These are phyloP conservation scores for Papilio helenus DNA, from an alignment of 1,140 invertebrate genomes.

Conservation along the genomic window DNA sequence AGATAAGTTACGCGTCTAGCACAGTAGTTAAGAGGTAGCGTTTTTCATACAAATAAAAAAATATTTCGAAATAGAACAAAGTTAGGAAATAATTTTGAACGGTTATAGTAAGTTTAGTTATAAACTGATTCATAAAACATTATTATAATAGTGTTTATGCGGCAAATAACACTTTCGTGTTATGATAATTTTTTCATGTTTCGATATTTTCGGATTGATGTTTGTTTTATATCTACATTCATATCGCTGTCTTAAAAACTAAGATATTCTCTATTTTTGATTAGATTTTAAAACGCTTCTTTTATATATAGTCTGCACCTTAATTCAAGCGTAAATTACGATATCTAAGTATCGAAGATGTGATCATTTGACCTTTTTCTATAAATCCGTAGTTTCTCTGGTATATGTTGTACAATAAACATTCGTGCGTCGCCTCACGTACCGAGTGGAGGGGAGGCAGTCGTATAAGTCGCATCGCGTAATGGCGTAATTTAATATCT, in stretches of 20 bases:
- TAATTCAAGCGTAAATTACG: background rate
- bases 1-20: conserved; percentile 38
- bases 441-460: background rate
- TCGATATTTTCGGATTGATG: background rate
- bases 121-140: background rate
- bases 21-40: background rate
- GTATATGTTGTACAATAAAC: conserved; percentile 8
- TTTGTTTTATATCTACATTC: background rate
- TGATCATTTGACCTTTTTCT: conserved; percentile 35
- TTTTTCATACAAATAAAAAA: background rate
- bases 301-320: background rate
- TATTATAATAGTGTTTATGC: background rate
- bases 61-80: background rate
- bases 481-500: background rate
- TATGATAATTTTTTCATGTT: background rate
- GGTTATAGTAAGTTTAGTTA: background rate
- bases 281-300: background rate
- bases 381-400: conserved; percentile 10
- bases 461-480: background rate
- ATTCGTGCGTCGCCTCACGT: background rate
- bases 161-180: background rate
- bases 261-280: too few relatives aligned
- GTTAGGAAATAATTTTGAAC: background rate
- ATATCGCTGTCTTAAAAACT: too few relatives aligned
- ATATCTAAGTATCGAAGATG: conserved; percentile 26